Percentiles rank a stretch among this genome's conserved stretches.
phyloP scores from a whole-genome alignment of 2,113 vertebrate genomes.

The Apus apus region DNA sequence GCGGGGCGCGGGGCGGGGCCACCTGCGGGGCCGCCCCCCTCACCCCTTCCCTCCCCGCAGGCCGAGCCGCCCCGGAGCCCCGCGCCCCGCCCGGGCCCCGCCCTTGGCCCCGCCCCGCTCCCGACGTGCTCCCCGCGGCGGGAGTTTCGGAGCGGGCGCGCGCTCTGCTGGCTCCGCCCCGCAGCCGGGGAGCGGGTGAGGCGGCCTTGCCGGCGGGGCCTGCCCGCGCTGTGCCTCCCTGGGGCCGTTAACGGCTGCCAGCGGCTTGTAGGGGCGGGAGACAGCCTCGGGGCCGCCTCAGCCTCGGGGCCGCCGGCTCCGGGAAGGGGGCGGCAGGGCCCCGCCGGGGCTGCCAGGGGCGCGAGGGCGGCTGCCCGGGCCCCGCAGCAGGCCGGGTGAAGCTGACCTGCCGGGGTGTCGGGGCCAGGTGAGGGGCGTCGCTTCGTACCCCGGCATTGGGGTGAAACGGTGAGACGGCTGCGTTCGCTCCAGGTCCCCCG shows the following conservation, averaged over 20 bases:
- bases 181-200: not conserved
- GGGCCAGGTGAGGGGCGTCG: no score
- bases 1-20: not conserved
- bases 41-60: no score
- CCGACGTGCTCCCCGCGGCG: constrained; percentile 25
- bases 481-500: not conserved
- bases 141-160: not conserved
- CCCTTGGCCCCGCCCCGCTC: not conserved
- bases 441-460: fast-evolving
- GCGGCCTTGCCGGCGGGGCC: fast-evolving
- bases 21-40: no score
- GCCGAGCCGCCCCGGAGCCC: no score
- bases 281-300: no score
- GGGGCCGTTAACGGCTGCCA: not conserved
- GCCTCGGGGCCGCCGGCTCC: no score
- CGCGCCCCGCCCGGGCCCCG: not conserved
- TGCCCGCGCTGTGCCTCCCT: fast-evolving
- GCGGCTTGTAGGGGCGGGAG: no score
- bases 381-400: not conserved
- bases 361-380: no score
- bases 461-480: not conserved
- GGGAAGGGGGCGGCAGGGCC: not conserved
- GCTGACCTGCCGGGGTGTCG: no score
- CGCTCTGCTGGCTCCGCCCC: fast-evolving
- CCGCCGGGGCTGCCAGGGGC: not conserved